Percentiles rank a stretch among this genome's conserved stretches.
phyloP scores from a whole-genome alignment of 2,113 vertebrate species.

The Malurus melanocephalus region DNA sequence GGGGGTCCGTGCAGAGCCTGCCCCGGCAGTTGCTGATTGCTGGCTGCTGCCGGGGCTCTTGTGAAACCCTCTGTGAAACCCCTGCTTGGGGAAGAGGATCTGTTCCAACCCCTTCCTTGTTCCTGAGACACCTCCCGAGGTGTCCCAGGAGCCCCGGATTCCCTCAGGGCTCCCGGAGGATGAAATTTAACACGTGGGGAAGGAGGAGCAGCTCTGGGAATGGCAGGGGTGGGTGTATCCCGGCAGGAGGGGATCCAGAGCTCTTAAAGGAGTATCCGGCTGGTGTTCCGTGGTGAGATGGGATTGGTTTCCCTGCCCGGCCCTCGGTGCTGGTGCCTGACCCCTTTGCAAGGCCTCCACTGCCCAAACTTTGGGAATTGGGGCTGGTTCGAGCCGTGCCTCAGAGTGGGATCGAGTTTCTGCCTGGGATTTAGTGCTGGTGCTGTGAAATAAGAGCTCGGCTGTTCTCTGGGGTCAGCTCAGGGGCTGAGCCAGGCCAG shows the following conservation, averaged over 20 bases:
- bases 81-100: neutral
- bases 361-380: neutral
- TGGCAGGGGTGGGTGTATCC: neutral
- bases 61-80: neutral
- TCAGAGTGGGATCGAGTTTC: neutral
- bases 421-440: neutral
- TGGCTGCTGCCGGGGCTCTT: neutral
- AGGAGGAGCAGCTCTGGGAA: neutral
- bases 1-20: neutral
- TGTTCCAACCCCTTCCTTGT: fast-evolving
- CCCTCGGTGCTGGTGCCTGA: fast-evolving
- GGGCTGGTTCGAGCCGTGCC: neutral
- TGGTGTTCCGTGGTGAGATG: fast-evolving
- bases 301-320: neutral
- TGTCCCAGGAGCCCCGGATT: fast-evolving
- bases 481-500: neutral
- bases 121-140: neutral
- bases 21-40: neutral
- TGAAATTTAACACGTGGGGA: neutral
- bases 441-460: neutral
- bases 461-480: neutral
- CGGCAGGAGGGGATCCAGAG: neutral
- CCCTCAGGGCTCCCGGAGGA: fast-evolving
- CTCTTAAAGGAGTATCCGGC: fast-evolving
- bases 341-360: neutral